Evolutionary conservation across 2,888 invertebrate species (phyloP).

Genomic region (Conus canariensis): DNA sequence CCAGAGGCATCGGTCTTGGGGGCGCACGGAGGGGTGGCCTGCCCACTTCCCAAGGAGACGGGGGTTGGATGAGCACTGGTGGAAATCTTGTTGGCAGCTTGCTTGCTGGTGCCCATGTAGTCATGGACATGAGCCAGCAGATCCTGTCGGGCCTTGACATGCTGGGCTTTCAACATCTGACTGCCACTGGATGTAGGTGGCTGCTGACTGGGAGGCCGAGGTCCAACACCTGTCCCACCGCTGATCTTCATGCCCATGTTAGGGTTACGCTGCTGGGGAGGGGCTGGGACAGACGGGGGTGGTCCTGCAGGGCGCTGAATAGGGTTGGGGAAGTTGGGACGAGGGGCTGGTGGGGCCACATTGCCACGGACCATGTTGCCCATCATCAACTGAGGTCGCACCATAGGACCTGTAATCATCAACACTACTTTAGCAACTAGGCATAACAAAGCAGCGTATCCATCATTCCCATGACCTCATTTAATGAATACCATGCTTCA

Average conservation of each 20-base stretch:
- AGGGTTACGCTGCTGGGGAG: constrained; percentile 3
- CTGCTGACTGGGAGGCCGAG: constrained; percentile 36
- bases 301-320: constrained; percentile 66
- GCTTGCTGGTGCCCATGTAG: constrained; percentile 67
- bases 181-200: constrained; percentile 39
- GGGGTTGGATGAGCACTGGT: constrained; percentile 52
- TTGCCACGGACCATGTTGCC: constrained; percentile 61
- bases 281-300: constrained; percentile 35
- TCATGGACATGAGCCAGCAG: constrained; percentile 72
- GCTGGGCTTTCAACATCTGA: constrained; percentile 59
- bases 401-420: constrained; percentile 54
- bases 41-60: neutral
- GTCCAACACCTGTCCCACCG: constrained; percentile 8
- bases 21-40: constrained; percentile 18
- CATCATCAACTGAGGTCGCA: constrained; percentile 69
- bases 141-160: constrained; percentile 73
- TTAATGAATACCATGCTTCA: no score
- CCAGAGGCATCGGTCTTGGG: constrained; percentile 33
- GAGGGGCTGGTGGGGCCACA: constrained; percentile 53
- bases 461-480: no score
- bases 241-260: neutral
- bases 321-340: constrained; percentile 64
- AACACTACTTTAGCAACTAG: neutral
- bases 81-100: constrained; percentile 42
- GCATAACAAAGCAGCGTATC: no score